Percentiles rank a stretch among this genome's conserved stretches.
Evolutionary conservation across 2,888 invertebrate species (phyloP).

Genomic region (Hermaeophaga mercurialis): DNA sequence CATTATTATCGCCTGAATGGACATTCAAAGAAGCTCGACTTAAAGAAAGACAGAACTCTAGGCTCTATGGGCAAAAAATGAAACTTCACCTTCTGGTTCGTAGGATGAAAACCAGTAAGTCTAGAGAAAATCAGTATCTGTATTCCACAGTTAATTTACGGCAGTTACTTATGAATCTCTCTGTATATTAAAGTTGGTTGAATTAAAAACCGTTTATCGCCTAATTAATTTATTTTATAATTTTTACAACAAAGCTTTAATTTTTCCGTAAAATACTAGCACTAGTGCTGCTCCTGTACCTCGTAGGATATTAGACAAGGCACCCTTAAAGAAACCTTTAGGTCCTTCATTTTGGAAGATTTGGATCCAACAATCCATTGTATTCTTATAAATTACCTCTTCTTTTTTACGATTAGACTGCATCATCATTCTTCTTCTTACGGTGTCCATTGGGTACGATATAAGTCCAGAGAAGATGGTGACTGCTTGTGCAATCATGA

Average conservation of each 20-base stretch:
- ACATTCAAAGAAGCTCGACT: too few relatives aligned
- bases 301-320: slow-evolving; percentile 67
- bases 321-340: slow-evolving; percentile 78
- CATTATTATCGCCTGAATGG: too few relatives aligned
- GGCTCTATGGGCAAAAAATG: too few relatives aligned
- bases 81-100: too few relatives aligned
- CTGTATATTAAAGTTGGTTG: too few relatives aligned
- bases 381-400: slow-evolving; percentile 72
- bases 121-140: too few relatives aligned
- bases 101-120: too few relatives aligned
- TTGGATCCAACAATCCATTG: slow-evolving; percentile 72
- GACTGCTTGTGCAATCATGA: slow-evolving; percentile 69
- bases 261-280: slow-evolving; percentile 73
- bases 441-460: slow-evolving; percentile 80
- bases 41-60: too few relatives aligned
- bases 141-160: too few relatives aligned
- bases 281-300: slow-evolving; percentile 72
- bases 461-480: slow-evolving; percentile 75
- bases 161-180: too few relatives aligned
- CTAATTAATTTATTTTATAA: too few relatives aligned
- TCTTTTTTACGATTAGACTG: slow-evolving; percentile 69
- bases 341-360: slow-evolving; percentile 69
- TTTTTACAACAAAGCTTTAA: slow-evolving; percentile 60
- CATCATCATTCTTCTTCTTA: slow-evolving; percentile 81
- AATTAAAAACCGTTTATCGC: too few relatives aligned